Conservation (phyloP, 2,113 vertebrate species). For the Balaeniceps rex region DNA sequence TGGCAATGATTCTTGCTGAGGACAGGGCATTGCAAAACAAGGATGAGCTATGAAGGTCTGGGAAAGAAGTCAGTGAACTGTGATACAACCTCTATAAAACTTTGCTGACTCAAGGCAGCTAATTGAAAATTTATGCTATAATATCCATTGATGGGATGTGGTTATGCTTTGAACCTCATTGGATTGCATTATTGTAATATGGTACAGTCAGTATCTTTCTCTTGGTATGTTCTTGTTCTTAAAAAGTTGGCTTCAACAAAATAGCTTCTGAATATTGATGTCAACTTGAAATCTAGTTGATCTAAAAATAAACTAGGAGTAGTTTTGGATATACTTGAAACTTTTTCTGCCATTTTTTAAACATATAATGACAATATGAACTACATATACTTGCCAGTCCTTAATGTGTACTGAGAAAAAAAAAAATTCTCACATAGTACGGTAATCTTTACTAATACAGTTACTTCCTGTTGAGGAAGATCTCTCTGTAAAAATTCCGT, state of each 20-base stretch:
- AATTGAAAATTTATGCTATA: background rate
- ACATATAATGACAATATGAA: background rate
- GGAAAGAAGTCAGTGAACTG: background rate
- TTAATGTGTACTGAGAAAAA: background rate
- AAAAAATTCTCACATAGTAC: fast-evolving
- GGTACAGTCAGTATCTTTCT: background rate
- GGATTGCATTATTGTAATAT: background rate
- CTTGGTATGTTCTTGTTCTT: background rate
- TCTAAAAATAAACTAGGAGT: background rate
- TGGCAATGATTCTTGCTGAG: constrained; percentile 27
- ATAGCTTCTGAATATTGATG: background rate
- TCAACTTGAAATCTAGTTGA: background rate
- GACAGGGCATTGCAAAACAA: background rate
- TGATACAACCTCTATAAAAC: background rate
- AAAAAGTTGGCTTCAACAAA: background rate
- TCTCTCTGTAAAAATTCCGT: background rate
- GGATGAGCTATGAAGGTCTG: constrained; percentile 26
- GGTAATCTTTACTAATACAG: background rate
- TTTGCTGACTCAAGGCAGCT: constrained; percentile 40
- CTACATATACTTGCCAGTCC: background rate
- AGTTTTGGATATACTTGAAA: background rate
- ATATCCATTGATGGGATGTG: background rate
- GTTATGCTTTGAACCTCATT: background rate
- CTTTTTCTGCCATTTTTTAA: background rate
- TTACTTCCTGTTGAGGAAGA: background rate